phyloP scores from a whole-genome alignment of 2,113 vertebrate genomes.

The Acinonyx jubatus region DNA sequence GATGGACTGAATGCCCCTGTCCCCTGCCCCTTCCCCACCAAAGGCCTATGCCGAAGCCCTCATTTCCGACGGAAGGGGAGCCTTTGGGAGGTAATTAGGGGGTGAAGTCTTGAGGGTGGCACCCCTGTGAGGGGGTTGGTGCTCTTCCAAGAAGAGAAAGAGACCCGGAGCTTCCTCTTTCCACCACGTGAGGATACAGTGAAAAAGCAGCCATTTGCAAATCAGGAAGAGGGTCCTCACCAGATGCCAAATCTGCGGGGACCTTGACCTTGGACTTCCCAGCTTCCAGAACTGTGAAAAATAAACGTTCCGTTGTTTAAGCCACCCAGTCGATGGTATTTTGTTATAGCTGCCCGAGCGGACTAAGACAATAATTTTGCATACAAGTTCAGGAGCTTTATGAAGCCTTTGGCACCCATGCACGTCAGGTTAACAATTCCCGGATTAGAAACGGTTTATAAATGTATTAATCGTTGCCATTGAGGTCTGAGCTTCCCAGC shows the following conservation, averaged over 20 bases:
- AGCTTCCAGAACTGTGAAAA: not conserved
- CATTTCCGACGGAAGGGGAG: not conserved
- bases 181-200: not conserved
- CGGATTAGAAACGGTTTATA: not conserved
- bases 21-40: accelerated
- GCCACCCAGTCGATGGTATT: not conserved
- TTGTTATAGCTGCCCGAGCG: not conserved
- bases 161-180: not conserved
- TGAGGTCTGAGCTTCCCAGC: slow-evolving; percentile 22
- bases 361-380: not conserved
- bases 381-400: not conserved
- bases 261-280: not conserved
- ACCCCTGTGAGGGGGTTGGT: not conserved
- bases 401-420: not conserved
- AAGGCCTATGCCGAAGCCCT: not conserved
- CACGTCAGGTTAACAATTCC: not conserved
- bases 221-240: not conserved
- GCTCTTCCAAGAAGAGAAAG: not conserved
- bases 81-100: not conserved
- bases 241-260: not conserved
- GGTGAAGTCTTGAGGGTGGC: not conserved
- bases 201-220: not conserved
- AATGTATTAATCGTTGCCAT: not conserved
- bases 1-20: not conserved
- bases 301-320: not conserved